These are phyloP conservation scores for Epinephelus coioides DNA, from an alignment of 2,797 vertebrate genomes.

Conservation along the genomic window DNA sequence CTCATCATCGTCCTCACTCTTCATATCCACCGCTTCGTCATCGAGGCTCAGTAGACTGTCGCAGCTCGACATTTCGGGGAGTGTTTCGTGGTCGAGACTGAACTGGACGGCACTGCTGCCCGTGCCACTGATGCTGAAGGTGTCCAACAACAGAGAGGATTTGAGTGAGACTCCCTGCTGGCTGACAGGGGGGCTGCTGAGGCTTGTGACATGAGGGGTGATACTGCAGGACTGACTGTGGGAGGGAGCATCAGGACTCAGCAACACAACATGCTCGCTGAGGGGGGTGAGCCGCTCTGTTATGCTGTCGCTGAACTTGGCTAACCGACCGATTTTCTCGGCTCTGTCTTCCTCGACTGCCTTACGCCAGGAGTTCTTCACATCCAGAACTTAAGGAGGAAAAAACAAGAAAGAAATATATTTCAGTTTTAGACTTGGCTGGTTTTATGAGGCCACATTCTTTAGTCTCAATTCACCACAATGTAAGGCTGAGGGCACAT, in stretches of 20 bases:
- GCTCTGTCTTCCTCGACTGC: slow-evolving; percentile 80
- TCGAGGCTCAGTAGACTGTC: slow-evolving; percentile 77
- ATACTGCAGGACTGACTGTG: neutral
- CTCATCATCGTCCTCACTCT: slow-evolving; percentile 44
- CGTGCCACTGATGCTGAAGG: slow-evolving; percentile 58
- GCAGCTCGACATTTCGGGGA: slow-evolving; percentile 76
- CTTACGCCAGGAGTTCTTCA: slow-evolving; percentile 85
- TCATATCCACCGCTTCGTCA: slow-evolving; percentile 44
- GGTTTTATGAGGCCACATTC: neutral
- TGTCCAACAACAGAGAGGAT: slow-evolving; percentile 72
- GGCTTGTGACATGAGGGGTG: neutral
- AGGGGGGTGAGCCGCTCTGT: slow-evolving; percentile 6
- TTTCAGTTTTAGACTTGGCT: neutral
- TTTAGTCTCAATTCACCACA: neutral
- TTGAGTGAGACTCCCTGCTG: slow-evolving; percentile 56
- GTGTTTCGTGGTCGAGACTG: slow-evolving; percentile 81
- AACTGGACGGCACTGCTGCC: slow-evolving; percentile 68
- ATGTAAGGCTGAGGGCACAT: neutral
- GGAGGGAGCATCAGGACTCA: slow-evolving; percentile 1
- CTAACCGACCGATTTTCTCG: slow-evolving; percentile 50
- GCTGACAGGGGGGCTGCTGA: slow-evolving; percentile 39
- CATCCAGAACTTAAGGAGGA: slow-evolving; percentile 72
- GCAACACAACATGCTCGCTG: neutral
- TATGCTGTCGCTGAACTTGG: slow-evolving; percentile 27
- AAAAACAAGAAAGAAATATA: neutral